A percentile compares a stretch with the other conserved stretches of the same genome.
Evolutionary conservation across 2,113 vertebrate genomes (phyloP).

Genomic region (Esox niger): DNA sequence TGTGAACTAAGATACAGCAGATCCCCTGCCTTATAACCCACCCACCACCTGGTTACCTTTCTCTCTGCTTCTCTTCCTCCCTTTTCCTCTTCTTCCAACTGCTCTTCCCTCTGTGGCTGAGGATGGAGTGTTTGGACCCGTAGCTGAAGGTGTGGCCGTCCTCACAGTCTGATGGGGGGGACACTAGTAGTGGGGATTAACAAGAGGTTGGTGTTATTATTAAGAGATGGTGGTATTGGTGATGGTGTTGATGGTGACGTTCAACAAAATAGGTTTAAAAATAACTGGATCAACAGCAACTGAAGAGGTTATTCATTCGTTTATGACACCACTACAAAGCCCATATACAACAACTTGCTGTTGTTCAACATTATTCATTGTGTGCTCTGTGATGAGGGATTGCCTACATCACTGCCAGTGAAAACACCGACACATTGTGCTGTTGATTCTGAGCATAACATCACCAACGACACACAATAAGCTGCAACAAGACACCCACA

Average conservation of each 20-base stretch:
- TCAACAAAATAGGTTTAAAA: neutral
- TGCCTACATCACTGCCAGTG: neutral
- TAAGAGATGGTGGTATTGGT: too few species aligned
- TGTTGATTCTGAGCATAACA: neutral
- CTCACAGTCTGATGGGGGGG: slow-evolving; percentile 63
- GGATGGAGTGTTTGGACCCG: slow-evolving; percentile 70
- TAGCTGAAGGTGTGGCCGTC: slow-evolving; percentile 55
- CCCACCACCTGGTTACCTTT: slow-evolving; percentile 49
- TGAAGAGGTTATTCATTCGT: neutral
- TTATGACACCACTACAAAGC: neutral
- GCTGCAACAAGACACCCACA: neutral
- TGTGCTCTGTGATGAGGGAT: neutral
- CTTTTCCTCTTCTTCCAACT: slow-evolving; percentile 64
- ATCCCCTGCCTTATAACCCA: too few species aligned
- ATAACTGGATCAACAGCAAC: neutral
- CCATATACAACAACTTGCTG: neutral
- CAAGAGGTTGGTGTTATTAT: neutral
- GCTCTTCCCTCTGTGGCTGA: slow-evolving; percentile 52
- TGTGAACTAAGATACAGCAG: too few species aligned
- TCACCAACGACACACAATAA: neutral
- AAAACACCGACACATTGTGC: neutral
- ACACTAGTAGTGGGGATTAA: slow-evolving; percentile 48
- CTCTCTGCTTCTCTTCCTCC: slow-evolving; percentile 30
- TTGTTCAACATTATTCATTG: too few species aligned
- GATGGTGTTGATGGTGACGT: neutral